phyloP scores from a whole-genome alignment of 1,140 invertebrate species.

The Nephila pilipes region DNA sequence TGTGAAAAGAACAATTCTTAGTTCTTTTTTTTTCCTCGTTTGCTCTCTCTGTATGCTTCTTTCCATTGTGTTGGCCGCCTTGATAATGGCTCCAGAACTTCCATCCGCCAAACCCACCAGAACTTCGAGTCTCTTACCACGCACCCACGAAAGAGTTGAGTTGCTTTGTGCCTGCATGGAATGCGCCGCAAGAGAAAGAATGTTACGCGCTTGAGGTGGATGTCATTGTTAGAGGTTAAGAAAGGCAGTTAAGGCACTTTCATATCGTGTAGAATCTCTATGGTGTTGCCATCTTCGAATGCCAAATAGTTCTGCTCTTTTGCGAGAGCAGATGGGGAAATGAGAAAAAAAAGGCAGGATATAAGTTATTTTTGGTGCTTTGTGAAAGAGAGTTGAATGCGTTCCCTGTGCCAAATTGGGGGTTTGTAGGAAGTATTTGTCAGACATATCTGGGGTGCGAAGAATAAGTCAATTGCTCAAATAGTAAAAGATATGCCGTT shows the following conservation, averaged over 20 bases:
- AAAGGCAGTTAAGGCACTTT: background rate
- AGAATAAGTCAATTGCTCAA: background rate
- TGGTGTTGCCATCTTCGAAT: background rate
- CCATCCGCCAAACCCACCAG: slow-evolving; percentile 54
- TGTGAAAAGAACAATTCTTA: slow-evolving; percentile 20
- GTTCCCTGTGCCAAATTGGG: background rate
- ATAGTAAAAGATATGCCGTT: background rate
- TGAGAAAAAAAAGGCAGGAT: background rate
- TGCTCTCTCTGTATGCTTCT: background rate
- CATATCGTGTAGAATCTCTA: background rate
- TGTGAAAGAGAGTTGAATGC: background rate
- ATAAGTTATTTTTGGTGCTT: background rate
- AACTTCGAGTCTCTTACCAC: background rate
- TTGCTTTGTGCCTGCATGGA: background rate
- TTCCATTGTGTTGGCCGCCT: slow-evolving; percentile 36
- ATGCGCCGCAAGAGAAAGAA: background rate
- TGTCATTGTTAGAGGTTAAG: background rate
- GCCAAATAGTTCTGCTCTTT: background rate
- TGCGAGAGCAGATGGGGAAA: background rate
- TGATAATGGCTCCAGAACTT: slow-evolving; percentile 32
- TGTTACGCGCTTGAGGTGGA: background rate
- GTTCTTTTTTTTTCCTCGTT: background rate
- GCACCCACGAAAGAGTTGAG: background rate
- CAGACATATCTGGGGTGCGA: background rate
- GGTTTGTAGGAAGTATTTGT: background rate